Conservation (phyloP, 2,797 vertebrate species). For the Sternotherus odoratus region DNA sequence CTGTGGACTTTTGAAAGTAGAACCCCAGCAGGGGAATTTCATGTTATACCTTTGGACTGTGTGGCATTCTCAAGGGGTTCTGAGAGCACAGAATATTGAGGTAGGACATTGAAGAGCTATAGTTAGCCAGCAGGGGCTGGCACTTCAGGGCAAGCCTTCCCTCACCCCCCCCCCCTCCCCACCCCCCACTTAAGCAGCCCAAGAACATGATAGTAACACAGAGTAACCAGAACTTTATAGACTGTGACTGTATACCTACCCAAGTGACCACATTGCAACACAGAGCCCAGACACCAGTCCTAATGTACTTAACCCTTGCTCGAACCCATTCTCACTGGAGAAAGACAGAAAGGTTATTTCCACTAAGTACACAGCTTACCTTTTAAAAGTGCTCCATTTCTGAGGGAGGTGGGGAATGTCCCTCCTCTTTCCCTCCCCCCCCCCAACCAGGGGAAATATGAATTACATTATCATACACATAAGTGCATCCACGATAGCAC, state of each 20-base stretch:
- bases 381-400: not conserved
- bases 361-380: not conserved
- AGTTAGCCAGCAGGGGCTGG: not conserved
- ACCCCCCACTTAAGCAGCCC: not conserved
- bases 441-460: too few species aligned
- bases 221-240: not conserved
- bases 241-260: slow-evolving; percentile 81
- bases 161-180: too few species aligned
- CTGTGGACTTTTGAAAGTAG: not conserved
- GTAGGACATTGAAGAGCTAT: not conserved
- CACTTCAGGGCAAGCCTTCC: not conserved
- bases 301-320: slow-evolving; percentile 91
- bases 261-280: slow-evolving; percentile 89
- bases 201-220: not conserved
- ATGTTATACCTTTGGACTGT: not conserved
- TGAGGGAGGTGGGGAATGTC: not conserved
- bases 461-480: not conserved
- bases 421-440: too few species aligned
- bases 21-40: not conserved
- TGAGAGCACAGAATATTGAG: not conserved
- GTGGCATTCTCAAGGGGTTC: not conserved
- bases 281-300: slow-evolving; percentile 95
- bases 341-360: slow-evolving; percentile 30
- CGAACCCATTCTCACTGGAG: slow-evolving; percentile 90
- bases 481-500: not conserved